Conservation (phyloP, 2,888 invertebrate genomes). For the Macrosoma leucophasiata region DNA sequence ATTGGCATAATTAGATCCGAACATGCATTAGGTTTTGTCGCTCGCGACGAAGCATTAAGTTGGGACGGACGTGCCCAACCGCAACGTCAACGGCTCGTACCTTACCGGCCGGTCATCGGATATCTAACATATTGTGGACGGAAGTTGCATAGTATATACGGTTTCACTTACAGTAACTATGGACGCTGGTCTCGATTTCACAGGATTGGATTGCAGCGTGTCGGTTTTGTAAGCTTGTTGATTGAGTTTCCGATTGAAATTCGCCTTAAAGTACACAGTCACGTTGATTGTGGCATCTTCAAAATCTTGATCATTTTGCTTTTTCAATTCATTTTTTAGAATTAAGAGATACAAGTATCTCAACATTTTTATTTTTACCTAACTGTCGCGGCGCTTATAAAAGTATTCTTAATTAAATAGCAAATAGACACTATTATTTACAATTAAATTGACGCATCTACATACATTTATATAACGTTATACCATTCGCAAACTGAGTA, state of each 20-base stretch:
- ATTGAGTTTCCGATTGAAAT: conserved; percentile 61
- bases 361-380: too few species aligned
- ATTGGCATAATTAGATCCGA: too few species aligned
- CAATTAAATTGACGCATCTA: too few species aligned
- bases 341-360: too few species aligned
- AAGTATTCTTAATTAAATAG: too few species aligned
- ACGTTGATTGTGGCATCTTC: conserved; percentile 3
- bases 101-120: conserved; percentile 44
- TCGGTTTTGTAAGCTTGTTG: conserved; percentile 55
- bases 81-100: conserved; percentile 35
- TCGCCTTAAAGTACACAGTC: conserved; percentile 24
- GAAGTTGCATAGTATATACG: conserved; percentile 67
- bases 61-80: conserved; percentile 49
- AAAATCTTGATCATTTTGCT: too few species aligned
- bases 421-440: too few species aligned
- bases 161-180: conserved; percentile 61
- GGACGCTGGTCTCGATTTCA: conserved; percentile 58
- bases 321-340: too few species aligned
- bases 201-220: conserved; percentile 47
- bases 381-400: too few species aligned
- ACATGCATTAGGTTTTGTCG: too few species aligned
- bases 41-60: conserved; percentile 27
- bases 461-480: too few species aligned
- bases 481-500: too few species aligned
- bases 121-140: conserved; percentile 57